These are phyloP conservation scores for Melanchra persicariae DNA, from an alignment of 2,888 invertebrate genomes.

Conservation along the genomic window DNA sequence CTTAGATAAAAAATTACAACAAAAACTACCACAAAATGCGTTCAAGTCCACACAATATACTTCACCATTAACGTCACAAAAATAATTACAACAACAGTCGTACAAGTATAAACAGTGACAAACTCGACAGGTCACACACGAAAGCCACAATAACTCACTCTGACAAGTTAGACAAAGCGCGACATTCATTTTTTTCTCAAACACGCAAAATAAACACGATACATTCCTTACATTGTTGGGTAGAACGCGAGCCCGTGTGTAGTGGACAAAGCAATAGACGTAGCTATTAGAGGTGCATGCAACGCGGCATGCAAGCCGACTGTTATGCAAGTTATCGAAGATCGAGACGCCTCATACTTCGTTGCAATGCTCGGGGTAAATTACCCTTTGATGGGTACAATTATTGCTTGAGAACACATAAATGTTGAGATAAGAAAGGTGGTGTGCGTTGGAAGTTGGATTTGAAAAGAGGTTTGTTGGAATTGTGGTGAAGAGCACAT, in stretches of 20 bases:
- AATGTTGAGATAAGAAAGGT: constrained; percentile 55
- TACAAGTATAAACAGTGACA: constrained; percentile 39
- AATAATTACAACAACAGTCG: constrained; percentile 39
- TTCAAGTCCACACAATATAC: constrained; percentile 28
- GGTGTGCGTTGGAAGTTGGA: constrained; percentile 6
- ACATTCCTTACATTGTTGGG: constrained; percentile 50
- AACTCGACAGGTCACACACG: constrained; percentile 35
- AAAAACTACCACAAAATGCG: neutral
- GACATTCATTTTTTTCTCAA: constrained; percentile 52
- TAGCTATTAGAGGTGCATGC: constrained; percentile 81
- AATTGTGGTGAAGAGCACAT: constrained; percentile 11
- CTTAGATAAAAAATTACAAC: constrained; percentile 18
- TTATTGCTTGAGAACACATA: constrained; percentile 64
- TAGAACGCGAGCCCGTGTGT: constrained; percentile 62
- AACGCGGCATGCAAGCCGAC: constrained; percentile 80
- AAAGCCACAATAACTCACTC: constrained; percentile 48
- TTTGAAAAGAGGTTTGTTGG: constrained; percentile 13
- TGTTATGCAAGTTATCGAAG: constrained; percentile 79
- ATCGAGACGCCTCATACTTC: constrained; percentile 75
- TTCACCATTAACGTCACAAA: constrained; percentile 46
- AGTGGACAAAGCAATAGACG: constrained; percentile 71
- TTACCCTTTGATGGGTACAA: constrained; percentile 71
- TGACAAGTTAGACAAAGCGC: constrained; percentile 56
- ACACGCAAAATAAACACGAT: constrained; percentile 57
- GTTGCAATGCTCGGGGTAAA: constrained; percentile 69